These are phyloP conservation scores for Hemichromis elongatus DNA, from an alignment of 2,113 vertebrate species.

Conservation along the genomic window DNA sequence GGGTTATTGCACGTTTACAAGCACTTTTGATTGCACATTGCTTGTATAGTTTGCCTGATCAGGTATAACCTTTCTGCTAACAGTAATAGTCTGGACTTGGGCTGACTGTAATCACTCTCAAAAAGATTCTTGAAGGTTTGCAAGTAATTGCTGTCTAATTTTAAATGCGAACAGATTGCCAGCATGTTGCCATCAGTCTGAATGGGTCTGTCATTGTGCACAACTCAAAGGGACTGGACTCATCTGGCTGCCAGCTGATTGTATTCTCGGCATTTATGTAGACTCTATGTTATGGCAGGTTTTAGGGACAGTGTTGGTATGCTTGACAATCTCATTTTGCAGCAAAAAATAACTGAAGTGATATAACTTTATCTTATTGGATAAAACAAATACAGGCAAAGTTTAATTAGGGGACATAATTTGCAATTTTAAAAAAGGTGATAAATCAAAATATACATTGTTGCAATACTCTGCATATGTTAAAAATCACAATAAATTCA, in stretches of 20 bases:
- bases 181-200: background rate
- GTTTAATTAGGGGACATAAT: background rate
- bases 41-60: background rate
- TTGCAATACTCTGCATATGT: background rate
- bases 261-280: background rate
- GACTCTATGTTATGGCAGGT: background rate
- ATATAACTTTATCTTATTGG: background rate
- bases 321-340: background rate
- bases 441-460: background rate
- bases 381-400: background rate
- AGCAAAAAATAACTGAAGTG: background rate
- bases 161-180: background rate
- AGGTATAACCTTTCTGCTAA: background rate
- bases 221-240: background rate
- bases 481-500: background rate
- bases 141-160: background rate
- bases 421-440: background rate
- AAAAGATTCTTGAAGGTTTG: background rate
- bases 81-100: background rate
- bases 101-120: background rate
- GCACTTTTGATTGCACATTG: background rate
- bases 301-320: background rate
- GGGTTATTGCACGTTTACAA: background rate
- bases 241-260: background rate
- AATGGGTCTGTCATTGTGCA: background rate